Evolutionary conservation across 2,888 invertebrate genomes (phyloP), one percentile per base, ranked within the genome.

Genomic region (Tribolium freemani): DNA sequence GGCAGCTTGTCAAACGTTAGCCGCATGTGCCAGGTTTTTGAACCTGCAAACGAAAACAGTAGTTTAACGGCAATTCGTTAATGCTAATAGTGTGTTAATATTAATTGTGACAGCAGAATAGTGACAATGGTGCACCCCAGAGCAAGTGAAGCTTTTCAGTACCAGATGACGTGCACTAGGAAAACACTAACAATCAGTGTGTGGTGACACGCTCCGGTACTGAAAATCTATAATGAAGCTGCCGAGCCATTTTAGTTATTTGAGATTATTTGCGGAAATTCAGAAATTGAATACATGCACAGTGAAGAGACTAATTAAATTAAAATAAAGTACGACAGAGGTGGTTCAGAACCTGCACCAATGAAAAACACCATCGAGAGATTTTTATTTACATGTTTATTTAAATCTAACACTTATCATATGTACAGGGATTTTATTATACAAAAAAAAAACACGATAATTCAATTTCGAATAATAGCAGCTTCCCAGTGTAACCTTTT

Each of bases 1-100:
- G 94, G 94, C 90, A 95, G 92, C 87, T 95, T 94, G 91, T 95
- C 95, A 91, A 95, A 95, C 89, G 95, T 95, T 90, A 95, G 93
- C 91, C 95, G 94, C 95, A 95, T 95, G 91, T 95, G 95, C 94
- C 95, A 95, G 91, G 94, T 94, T 93, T 94, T 94, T 88, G 95
- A 94, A 93, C 95, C 95, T 95, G 93, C 91, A 93, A 93, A 90
- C 88, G 89, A 87, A 88, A 87, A 88, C 87, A 87, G 75, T 80
- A 76, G 75, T 75, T 77, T 79, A 64, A 73, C 61, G 61, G 56
- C 48, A 38, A 38, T 45, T 57, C 63, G 67, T 68, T 73, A 73
- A 71, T 70, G 60, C 44, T 67, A 70, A 67, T 50, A 50, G 54
- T 38, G 73, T 73, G 69, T 72, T 71, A 74, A 71, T 73, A 81